Evolutionary conservation across 2,113 vertebrate species (phyloP), one percentile per base, ranked within the genome.

Genomic region (Albula glossodonta): DNA sequence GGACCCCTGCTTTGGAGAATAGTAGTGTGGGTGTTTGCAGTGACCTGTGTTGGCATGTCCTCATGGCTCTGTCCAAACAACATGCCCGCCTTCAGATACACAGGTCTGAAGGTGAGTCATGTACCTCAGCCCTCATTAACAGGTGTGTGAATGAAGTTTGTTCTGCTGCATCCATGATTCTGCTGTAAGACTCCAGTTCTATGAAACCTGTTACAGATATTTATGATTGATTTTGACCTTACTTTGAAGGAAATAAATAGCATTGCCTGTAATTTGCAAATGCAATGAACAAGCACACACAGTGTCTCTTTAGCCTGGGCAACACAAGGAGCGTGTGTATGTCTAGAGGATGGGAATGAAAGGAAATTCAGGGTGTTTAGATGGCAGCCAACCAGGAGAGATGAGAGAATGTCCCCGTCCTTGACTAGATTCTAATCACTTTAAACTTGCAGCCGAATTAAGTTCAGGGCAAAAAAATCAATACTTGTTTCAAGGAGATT

Each of bases 401-500:
- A 31, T 13, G 50, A 13, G 84, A 7, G 84, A 81, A 25, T 79
- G 70, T 60, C 49, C n/a, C 60, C 50, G 78, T 86, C 84, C 84
- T 86, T 86, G 84, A 81, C 79, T 81, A 15, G 78, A 70, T 81
- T 80, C 81, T 80, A 86, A 80, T 86, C 78, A 86, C 17, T 81
- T 86, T 86, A 81, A 66, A 74, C 57, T 51, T 81, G 48, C 53
- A 81, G 84, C 48, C 51, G 60, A 81, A 86, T 81, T 80, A 81
- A 81, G 84, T 81, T 86, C 31, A n/a, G 70, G 53, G 53, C 7
- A 48, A 79, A 31, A 52, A 63, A 86, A 86, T 86, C 84, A 81
- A 81, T 86, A 81, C 22, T 57, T 66, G 50, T 51, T 86, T 86
- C 78, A 86, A 86, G 84, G 84, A 51, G 78, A 86, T 70, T 86